Evolutionary conservation across 2,797 vertebrate species (phyloP), one percentile per base, ranked within the genome.

Genomic region (Gadopsis marmoratus): DNA sequence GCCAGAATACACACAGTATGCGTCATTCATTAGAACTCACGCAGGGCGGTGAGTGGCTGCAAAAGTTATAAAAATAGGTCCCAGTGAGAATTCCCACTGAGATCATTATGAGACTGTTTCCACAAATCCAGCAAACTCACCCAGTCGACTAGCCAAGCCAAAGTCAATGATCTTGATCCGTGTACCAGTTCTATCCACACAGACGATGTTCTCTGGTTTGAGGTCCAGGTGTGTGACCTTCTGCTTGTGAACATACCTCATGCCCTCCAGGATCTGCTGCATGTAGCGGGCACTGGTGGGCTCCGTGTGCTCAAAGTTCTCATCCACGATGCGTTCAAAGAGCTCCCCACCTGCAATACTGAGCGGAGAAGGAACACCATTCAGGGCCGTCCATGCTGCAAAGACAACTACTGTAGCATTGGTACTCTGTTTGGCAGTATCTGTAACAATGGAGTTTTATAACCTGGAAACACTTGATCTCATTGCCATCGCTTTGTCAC

Each of bases 141-240:
- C 96, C 67, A 97, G 91, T 85, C 94, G 95, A 64, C 81, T 91
- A 0, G 97, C 96, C 91, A 97, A 67, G 63, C 97, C 97, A 0
- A 97, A 97, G 93, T 98, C 97, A 0, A 97, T 96, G 83, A 98
- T 97, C 92, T 98, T 97, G 81, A 98, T 69, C 35, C 74, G 68
- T 2, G 95, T 95, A 26, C 95, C 95, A 0, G 87, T 35, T 0
- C 89, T 86, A 76, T 95, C 95, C 89, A 97, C 84, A 0, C 97
- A 98, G 58, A 97, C 94, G 0, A 98, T 96, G 95, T 98, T 98
- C 89, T 98, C 97, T 0, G 97, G 97, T 73, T 98, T 98, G 77
- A 98, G 94, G 86, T 97, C 97, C 1, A 97, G 93, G 88, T 97
- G 97, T 66, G 97, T 59, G 0, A 98, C 86, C 3, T 89, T 91